Evolutionary conservation across 2,888 invertebrate genomes (phyloP).

Genomic region (Ormyrus pomaceus): DNA sequence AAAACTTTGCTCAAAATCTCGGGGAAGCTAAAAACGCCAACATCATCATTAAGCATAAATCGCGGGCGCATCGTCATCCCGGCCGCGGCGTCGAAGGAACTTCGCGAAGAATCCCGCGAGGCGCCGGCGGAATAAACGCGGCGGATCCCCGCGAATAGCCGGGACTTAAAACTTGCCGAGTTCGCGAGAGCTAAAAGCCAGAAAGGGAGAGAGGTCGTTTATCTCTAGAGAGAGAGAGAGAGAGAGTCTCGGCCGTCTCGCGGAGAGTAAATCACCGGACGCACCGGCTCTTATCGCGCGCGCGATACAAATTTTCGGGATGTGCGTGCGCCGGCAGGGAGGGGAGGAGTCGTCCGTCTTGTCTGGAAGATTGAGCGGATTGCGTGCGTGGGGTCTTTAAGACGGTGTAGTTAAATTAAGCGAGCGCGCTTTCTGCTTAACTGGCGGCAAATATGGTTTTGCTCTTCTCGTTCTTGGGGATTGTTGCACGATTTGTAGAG

Average conservation of each 20-base stretch:
- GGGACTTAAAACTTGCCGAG: slow-evolving; percentile 21
- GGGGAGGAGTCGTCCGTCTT: not conserved
- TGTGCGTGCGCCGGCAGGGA: not conserved
- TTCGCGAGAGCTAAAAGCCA: slow-evolving; percentile 26
- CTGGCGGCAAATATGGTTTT: too few species aligned
- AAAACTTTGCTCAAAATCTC: too few species aligned
- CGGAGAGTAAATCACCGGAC: slow-evolving; percentile 24
- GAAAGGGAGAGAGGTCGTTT: slow-evolving; percentile 5
- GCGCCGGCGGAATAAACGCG: slow-evolving; percentile 7
- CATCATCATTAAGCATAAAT: too few species aligned
- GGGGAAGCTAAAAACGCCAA: too few species aligned
- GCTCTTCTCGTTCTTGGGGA: too few species aligned
- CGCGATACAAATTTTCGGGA: slow-evolving; percentile 19
- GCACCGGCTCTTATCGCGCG: not conserved
- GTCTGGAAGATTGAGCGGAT: too few species aligned
- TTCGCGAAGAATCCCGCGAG: not conserved
- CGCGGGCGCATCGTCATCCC: not conserved
- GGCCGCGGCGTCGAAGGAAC: not conserved
- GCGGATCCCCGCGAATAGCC: not conserved
- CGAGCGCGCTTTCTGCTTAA: too few species aligned
- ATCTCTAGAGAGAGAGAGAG: too few species aligned
- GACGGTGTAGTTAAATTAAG: too few species aligned
- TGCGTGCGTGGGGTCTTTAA: too few species aligned
- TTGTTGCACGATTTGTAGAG: too few species aligned
- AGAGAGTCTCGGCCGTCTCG: too few species aligned